Conservation (phyloP, 2,888 invertebrate genomes). For the Carcina quercana region DNA sequence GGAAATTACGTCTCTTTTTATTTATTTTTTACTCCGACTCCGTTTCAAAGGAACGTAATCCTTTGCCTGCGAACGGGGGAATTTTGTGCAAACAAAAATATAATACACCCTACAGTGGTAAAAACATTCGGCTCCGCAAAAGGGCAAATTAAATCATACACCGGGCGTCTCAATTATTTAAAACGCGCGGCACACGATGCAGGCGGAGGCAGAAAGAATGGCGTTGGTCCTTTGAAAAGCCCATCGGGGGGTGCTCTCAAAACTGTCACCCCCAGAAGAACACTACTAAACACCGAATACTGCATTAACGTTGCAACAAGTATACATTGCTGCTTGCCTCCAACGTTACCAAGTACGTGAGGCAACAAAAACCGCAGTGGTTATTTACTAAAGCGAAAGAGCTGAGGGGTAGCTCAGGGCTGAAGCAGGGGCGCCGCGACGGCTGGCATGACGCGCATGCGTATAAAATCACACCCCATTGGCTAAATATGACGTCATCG, state of each 20-base stretch:
- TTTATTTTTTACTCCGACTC: slow-evolving; percentile 4
- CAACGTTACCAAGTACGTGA: slow-evolving; percentile 20
- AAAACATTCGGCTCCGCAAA: slow-evolving; percentile 47
- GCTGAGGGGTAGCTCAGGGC: slow-evolving; percentile 27
- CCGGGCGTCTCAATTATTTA: slow-evolving; percentile 65
- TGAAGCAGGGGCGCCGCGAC: slow-evolving; percentile 54
- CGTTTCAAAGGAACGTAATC: slow-evolving; percentile 20
- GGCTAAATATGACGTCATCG: slow-evolving; percentile 71
- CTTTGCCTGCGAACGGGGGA: slow-evolving; percentile 20
- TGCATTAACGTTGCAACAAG: slow-evolving; percentile 24
- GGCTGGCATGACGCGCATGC: slow-evolving; percentile 64
- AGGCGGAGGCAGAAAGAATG: slow-evolving; percentile 61
- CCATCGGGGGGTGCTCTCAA: slow-evolving; percentile 62
- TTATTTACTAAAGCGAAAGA: slow-evolving; percentile 26
- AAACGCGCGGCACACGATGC: slow-evolving; percentile 53
- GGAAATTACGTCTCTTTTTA: slow-evolving; percentile 4
- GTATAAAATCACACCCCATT: slow-evolving; percentile 57
- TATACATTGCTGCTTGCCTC: slow-evolving; percentile 35
- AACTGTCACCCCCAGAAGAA: slow-evolving; percentile 67
- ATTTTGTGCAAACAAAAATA: slow-evolving; percentile 33
- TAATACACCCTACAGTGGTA: slow-evolving; percentile 28
- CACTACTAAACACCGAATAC: slow-evolving; percentile 44
- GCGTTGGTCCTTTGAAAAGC: slow-evolving; percentile 67
- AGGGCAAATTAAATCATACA: slow-evolving; percentile 71
- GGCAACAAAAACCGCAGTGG: slow-evolving; percentile 48